Base-by-base conservation (phyloP, 2,797 vertebrate species). In the Scarus forsteni region DNA sequence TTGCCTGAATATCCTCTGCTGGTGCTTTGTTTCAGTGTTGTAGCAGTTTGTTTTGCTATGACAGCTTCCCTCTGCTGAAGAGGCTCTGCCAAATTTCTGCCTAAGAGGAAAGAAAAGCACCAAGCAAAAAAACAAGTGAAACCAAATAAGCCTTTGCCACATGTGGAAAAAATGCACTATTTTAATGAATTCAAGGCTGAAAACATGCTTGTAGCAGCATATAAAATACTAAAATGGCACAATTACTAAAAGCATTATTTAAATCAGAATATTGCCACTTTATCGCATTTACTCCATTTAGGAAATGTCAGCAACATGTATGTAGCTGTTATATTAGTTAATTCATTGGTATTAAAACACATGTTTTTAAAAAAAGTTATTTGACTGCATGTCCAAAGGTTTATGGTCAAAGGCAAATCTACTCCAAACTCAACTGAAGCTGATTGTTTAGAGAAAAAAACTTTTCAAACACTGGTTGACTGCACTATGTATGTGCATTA, bases 371-470 rank as follows among this genome's bases (percentile, higher is more conserved):
- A 10, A 45, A 42, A 10, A 60, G 42, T 50, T 16, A 54, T 7
- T 45, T 10, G n/a, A 60, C 62, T 50, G 61, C 67, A 75, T 75
- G 65, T 27, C 11, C 35, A 61, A 18, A 67, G 36, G 53, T 54
- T 38, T 40, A 38, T 38, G n/a, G 0, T 59, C 61, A 10, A 16
- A n/a, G 2, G 40, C 7, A 3, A 46, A 7, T 54, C 9, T 48
- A 15, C 34, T 62, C 55, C 61, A 70, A 80, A 77, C 48, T 69
- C 19, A 64, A 79, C 1, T 65, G 49, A 77, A 65, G 16, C 8
- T 42, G 60, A 27, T 57, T 19, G 16, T 7, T 55, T 43, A 27
- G 4, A 27, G 4, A 27, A 27, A 27, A 27, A 27, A 27, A 2
- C 27, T 27, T 27, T 27, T 27, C 4, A 27, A 27, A 27, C 27